phyloP scores from a whole-genome alignment of 53 echinoderm and acorn worm species.

The Echinometra lucunter region DNA sequence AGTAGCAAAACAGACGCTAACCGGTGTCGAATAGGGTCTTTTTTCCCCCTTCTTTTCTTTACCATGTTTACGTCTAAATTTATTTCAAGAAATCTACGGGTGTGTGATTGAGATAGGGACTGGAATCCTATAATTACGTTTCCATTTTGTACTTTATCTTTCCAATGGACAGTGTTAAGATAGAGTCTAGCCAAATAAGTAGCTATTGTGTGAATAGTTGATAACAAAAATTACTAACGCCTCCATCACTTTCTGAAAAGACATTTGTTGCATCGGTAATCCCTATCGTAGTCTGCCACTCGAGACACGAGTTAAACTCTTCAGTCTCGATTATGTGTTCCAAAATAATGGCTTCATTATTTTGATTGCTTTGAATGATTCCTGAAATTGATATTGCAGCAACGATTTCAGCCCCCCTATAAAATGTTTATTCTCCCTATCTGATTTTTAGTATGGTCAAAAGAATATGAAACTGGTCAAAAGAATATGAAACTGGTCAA shows the following conservation, averaged over 20 bases:
- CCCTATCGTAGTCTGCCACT: neutral
- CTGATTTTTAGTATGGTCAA: too few relatives aligned
- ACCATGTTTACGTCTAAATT: too few relatives aligned
- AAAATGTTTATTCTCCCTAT: too few relatives aligned
- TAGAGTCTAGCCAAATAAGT: neutral
- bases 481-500: neutral
- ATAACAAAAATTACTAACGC: constrained; percentile 28
- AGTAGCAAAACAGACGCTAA: neutral
- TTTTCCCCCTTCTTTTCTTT: neutral
- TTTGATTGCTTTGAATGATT: neutral
- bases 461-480: neutral
- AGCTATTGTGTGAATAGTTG: neutral
- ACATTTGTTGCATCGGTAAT: neutral
- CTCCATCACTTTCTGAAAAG: constrained; percentile 18
- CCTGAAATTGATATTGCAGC: neutral
- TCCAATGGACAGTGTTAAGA: neutral
- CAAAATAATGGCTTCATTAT: neutral
- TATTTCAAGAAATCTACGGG: neutral
- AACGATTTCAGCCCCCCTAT: neutral
- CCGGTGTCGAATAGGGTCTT: neutral
- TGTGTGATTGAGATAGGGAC: neutral
- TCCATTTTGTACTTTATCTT: neutral
- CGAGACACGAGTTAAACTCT: neutral
- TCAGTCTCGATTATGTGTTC: neutral
- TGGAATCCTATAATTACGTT: neutral